These are phyloP conservation scores for Lasioglossum oenotherae DNA, from an alignment of 2,888 invertebrate species.

Conservation along the genomic window DNA sequence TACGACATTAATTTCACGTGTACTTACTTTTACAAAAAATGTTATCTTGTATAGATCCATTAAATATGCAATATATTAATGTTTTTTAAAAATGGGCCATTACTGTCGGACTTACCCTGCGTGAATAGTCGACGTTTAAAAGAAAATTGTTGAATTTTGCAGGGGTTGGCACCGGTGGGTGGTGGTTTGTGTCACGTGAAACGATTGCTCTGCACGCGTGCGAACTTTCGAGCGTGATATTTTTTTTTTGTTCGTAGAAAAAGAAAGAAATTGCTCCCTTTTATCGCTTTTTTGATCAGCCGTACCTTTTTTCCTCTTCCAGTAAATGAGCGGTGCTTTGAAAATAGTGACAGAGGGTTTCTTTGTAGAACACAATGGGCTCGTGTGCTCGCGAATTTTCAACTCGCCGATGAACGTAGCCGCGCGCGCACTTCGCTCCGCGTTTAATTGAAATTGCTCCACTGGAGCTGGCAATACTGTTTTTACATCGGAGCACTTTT, in stretches of 20 bases:
- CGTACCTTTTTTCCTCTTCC: neutral
- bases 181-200: neutral
- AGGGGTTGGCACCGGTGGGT: neutral
- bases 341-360: conserved; percentile 7
- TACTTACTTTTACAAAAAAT: neutral
- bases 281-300: conserved; percentile 3
- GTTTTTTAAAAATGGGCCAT: neutral
- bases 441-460: neutral
- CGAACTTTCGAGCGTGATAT: neutral
- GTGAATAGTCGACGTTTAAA: neutral
- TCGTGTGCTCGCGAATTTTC: neutral
- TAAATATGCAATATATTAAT: neutral
- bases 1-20: neutral
- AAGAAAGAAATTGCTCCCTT: conserved; percentile 3
- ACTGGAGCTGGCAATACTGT: neutral
- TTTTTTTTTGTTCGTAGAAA: neutral
- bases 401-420: neutral
- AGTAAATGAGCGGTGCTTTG: neutral
- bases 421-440: neutral
- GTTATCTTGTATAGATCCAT: neutral
- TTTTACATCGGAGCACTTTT: neutral
- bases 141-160: neutral
- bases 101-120: neutral
- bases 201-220: conserved; percentile 1
- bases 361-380: conserved; percentile 13